phyloP scores from a whole-genome alignment of 1,140 invertebrate species.

The Ruditapes philippinarum region DNA sequence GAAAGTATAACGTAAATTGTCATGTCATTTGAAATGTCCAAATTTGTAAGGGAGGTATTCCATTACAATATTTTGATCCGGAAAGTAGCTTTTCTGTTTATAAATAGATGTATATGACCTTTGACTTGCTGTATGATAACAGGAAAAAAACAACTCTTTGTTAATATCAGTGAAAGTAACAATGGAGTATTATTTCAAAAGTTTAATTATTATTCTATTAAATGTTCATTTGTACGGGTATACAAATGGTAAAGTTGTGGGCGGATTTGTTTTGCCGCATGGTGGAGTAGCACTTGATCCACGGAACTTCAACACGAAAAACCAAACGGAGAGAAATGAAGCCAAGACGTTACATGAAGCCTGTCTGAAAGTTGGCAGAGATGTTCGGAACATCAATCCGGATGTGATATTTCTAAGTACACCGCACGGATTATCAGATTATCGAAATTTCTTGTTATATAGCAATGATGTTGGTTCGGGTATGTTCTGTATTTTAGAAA shows the following conservation, averaged over 20 bases:
- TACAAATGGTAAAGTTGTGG: constrained; percentile 13
- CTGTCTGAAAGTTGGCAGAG: constrained; percentile 65
- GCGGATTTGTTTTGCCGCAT: constrained; percentile 72
- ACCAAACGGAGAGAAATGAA: constrained; percentile 64
- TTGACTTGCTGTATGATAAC: too few species aligned
- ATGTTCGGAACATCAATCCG: constrained; percentile 57
- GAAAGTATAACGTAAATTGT: too few species aligned
- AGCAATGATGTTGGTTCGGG: constrained; percentile 56
- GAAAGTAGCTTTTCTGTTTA: too few species aligned
- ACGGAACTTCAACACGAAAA: constrained; percentile 71
- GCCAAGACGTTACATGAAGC: constrained; percentile 71
- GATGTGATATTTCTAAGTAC: constrained; percentile 74
- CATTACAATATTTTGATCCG: too few species aligned
- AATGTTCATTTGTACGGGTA: neutral
- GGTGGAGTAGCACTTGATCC: constrained; percentile 74
- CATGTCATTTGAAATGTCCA: too few species aligned
- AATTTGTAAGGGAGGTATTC: too few species aligned
- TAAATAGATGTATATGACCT: too few species aligned
- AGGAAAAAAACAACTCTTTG: too few species aligned
- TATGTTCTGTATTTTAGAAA: too few species aligned
- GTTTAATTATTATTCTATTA: too few species aligned
- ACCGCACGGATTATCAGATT: constrained; percentile 73
- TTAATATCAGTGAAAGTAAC: too few species aligned
- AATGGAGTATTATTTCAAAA: too few species aligned
- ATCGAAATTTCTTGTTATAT: constrained; percentile 73